These are phyloP conservation scores for Acrocephalus kingi DNA, from an alignment of 2,113 vertebrate species.

Conservation along the genomic window DNA sequence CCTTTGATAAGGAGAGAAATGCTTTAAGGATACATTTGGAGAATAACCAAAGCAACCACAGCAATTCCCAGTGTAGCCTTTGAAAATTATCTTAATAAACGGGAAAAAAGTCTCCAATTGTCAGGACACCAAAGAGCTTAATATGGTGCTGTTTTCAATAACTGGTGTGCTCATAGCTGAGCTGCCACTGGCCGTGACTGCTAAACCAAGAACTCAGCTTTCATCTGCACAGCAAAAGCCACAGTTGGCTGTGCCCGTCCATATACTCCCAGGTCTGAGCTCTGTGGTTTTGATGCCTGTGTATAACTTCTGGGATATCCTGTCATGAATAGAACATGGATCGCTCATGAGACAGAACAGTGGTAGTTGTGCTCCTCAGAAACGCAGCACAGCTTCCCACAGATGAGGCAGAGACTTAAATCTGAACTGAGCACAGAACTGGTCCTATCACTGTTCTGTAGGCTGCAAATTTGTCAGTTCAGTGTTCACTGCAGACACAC, in stretches of 20 bases:
- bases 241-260: background rate
- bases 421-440: background rate
- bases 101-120: background rate
- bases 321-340: conserved; percentile 42
- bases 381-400: background rate
- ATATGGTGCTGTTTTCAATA: background rate
- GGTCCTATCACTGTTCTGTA: background rate
- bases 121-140: background rate
- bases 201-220: background rate
- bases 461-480: background rate
- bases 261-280: background rate
- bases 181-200: background rate
- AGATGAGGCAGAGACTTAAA: conserved; percentile 13
- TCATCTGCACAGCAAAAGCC: background rate
- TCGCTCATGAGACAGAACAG: background rate
- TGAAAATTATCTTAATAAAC: conserved; percentile 1
- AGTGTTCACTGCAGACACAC: background rate
- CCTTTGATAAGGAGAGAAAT: background rate
- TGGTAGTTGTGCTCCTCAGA: background rate
- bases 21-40: background rate
- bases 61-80: background rate
- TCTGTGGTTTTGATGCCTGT: background rate
- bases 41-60: background rate
- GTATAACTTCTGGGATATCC: background rate
- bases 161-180: background rate